Evolutionary conservation across 2,113 vertebrate genomes (phyloP).

Genomic region (Penelope pileata): DNA sequence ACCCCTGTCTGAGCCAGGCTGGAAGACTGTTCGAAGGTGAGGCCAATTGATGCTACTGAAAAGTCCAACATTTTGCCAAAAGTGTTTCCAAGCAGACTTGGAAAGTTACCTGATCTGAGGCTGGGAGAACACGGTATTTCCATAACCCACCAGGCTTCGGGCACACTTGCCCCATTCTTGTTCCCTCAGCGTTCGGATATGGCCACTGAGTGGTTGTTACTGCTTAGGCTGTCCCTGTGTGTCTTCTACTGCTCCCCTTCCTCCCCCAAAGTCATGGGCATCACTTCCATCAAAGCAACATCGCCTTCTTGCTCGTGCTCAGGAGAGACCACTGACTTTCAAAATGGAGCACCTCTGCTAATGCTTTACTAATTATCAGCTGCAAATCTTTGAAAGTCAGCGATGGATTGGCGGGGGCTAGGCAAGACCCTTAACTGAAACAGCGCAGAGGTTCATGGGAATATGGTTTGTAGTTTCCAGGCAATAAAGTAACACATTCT

Average conservation of each 20-base stretch:
- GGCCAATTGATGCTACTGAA: background rate
- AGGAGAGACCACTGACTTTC: background rate
- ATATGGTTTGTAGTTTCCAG: background rate
- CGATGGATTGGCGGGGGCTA: background rate
- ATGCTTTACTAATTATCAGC: background rate
- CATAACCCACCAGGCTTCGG: too few relatives aligned
- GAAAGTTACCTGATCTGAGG: background rate
- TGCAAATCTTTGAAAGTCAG: background rate
- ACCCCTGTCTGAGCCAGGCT: background rate
- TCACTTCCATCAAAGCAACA: background rate
- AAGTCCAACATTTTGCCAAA: too few relatives aligned
- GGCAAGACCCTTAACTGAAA: background rate
- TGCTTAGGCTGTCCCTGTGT: background rate
- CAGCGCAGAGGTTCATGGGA: background rate
- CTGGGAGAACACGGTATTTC: background rate
- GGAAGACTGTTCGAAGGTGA: background rate
- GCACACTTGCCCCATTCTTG: background rate
- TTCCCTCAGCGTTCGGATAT: background rate
- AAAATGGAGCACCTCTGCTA: background rate
- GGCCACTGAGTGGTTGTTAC: background rate
- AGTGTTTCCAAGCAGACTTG: rapidly evolving
- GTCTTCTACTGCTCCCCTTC: background rate
- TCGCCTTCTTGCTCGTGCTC: background rate
- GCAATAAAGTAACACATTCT: background rate
- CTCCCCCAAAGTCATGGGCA: background rate